Conservation (phyloP, 2,113 vertebrate genomes). For the Megaceryle torquata region DNA sequence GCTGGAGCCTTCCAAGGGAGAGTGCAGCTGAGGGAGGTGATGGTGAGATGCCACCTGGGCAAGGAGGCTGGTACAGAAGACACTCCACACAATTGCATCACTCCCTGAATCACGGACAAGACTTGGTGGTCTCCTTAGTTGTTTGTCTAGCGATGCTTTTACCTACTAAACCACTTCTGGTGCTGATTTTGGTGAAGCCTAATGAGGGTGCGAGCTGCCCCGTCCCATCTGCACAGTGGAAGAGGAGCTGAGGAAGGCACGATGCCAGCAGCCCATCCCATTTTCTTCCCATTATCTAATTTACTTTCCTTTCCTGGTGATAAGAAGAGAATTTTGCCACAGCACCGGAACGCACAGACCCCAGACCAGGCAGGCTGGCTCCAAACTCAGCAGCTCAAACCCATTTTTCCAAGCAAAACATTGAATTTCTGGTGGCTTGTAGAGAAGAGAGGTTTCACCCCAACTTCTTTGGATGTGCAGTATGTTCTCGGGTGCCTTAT, state of each 20-base stretch:
- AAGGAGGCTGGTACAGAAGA: neutral
- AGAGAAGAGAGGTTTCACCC: neutral
- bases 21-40: rapidly evolving
- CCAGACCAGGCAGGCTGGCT: neutral
- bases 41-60: neutral
- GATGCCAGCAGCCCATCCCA: rapidly evolving
- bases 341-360: rapidly evolving
- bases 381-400: neutral
- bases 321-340: neutral
- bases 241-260: neutral
- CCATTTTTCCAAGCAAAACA: neutral
- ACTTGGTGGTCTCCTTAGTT: neutral
- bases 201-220: neutral
- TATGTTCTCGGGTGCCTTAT: conserved; percentile 26
- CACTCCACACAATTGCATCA: rapidly evolving
- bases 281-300: neutral
- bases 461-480: neutral
- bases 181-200: neutral
- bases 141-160: neutral
- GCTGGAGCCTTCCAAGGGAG: neutral
- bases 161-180: neutral
- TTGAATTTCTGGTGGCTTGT: neutral
- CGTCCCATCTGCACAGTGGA: neutral
- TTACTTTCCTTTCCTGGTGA: neutral
- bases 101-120: neutral